These are phyloP conservation scores for Charina bottae DNA, from an alignment of 2,113 vertebrate species.

Conservation along the genomic window DNA sequence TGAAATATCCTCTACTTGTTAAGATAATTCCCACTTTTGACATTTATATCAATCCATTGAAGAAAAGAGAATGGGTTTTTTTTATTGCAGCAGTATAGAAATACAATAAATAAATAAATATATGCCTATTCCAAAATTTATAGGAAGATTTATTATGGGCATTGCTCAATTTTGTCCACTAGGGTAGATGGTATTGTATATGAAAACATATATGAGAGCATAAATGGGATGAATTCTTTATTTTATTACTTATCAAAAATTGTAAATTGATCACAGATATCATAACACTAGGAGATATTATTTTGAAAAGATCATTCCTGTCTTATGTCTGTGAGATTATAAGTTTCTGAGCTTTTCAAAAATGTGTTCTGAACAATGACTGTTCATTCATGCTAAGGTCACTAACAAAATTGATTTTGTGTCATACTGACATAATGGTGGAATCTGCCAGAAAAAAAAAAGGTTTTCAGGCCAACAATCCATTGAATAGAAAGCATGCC, in stretches of 20 bases:
- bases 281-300: not conserved
- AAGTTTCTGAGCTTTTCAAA: not conserved
- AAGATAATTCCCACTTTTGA: not conserved
- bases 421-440: constrained; percentile 10
- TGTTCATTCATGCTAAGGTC: not conserved
- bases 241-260: not conserved
- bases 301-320: not conserved
- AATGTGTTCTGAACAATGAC: not conserved
- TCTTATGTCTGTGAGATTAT: not conserved
- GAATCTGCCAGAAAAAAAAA: not conserved
- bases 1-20: not conserved
- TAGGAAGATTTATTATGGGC: not conserved
- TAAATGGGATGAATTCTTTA: not conserved
- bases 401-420: constrained; percentile 31
- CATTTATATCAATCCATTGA: not conserved
- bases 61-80: not conserved
- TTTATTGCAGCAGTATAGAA: not conserved
- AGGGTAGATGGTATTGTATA: not conserved
- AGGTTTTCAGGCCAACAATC: constrained; percentile 26
- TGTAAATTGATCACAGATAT: not conserved
- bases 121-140: not conserved
- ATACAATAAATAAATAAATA: not conserved
- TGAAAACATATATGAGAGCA: not conserved
- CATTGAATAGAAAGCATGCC: constrained; percentile 27
- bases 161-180: not conserved